These are phyloP conservation scores for Anneissia japonica DNA, from an alignment of 35 echinoderm and acorn worm genomes.

Conservation along the genomic window DNA sequence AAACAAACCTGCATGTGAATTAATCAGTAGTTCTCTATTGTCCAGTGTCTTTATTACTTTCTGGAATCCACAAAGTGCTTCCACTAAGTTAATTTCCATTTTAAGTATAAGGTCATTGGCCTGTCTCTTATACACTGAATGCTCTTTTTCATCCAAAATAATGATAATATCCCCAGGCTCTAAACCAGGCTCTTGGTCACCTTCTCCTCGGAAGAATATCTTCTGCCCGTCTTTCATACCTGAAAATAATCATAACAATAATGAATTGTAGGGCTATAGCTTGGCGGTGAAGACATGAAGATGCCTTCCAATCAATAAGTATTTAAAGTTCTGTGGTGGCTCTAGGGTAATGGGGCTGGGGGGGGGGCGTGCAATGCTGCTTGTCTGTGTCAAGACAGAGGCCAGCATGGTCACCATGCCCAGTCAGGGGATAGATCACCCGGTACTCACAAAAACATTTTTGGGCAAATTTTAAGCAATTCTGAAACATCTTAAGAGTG, in stretches of 20 bases:
- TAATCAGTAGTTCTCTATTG: slow-evolving; percentile 63
- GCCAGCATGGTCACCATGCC: too few relatives aligned
- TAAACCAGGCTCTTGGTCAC: slow-evolving; percentile 88
- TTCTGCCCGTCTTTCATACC: slow-evolving; percentile 97
- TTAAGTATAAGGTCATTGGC: slow-evolving; percentile 61
- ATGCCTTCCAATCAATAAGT: too few relatives aligned
- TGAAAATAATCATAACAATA: not conserved
- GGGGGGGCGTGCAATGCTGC: too few relatives aligned
- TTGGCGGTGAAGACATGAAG: too few relatives aligned
- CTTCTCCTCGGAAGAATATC: slow-evolving; percentile 78
- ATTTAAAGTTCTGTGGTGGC: too few relatives aligned
- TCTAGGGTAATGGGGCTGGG: too few relatives aligned
- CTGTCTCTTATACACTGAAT: slow-evolving; percentile 39
- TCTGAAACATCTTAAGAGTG: too few relatives aligned
- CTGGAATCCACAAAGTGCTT: slow-evolving; percentile 86
- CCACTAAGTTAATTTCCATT: slow-evolving; percentile 70
- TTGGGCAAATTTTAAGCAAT: too few relatives aligned
- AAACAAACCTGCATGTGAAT: slow-evolving; percentile 59
- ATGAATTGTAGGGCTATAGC: too few relatives aligned
- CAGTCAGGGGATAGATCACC: too few relatives aligned
- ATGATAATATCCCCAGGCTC: slow-evolving; percentile 95
- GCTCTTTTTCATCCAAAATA: slow-evolving; percentile 82
- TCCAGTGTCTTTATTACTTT: slow-evolving; percentile 73
- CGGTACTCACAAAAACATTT: too few relatives aligned
- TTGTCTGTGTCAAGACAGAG: too few relatives aligned